These are phyloP conservation scores for Diplosoma virens DNA, from an alignment of 23 tunicate genomes.

Conservation along the genomic window DNA sequence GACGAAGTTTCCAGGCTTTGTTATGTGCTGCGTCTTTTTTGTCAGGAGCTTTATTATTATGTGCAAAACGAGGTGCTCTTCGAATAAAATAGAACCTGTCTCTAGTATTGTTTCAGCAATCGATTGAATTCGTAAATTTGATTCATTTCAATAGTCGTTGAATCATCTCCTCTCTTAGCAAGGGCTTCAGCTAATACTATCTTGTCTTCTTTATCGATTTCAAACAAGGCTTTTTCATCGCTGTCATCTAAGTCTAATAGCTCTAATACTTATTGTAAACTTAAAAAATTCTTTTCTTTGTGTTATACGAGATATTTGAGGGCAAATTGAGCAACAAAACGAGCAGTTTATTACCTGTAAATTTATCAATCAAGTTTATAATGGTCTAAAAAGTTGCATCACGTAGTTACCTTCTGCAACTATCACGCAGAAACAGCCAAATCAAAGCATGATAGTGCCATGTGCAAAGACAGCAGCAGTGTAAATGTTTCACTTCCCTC, in stretches of 20 bases:
- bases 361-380: not conserved
- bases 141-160: too few species aligned
- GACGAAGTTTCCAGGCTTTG: not conserved
- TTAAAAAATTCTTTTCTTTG: not conserved
- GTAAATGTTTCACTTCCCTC: conserved; percentile 5
- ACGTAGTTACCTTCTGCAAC: conserved; percentile 5
- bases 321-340: not conserved
- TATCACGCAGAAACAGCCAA: not conserved
- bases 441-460: conserved; percentile 3
- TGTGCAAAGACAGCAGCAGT: not conserved
- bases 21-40: not conserved
- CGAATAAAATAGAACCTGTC: not conserved
- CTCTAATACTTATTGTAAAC: not conserved
- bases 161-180: too few species aligned
- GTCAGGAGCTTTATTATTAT: not conserved
- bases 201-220: not conserved
- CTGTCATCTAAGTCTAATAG: not conserved
- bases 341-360: conserved; percentile 1
- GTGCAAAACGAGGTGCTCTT: not conserved
- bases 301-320: not conserved
- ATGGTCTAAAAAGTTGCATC: conserved; percentile 1
- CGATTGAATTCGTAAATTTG: too few species aligned
- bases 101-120: too few species aligned
- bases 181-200: conserved; percentile 2
- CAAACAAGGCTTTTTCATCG: not conserved